Evolutionary conservation across 2,113 vertebrate species (phyloP), one percentile per base, ranked within the genome.

Genomic region (Corythoichthys intestinalis): DNA sequence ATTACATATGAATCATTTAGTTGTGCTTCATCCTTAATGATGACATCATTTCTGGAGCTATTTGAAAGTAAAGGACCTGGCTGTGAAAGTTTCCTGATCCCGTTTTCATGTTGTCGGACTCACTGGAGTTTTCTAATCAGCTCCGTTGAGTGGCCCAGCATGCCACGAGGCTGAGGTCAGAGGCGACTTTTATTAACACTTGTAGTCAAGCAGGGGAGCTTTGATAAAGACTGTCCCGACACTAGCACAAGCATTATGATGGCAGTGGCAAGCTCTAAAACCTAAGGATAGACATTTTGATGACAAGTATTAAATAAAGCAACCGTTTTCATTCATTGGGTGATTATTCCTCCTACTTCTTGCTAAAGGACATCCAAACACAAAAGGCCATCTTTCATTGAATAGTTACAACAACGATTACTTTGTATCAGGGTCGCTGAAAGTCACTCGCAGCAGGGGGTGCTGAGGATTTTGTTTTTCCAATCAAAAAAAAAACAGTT

Each of bases 141-240:
- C 20, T 46, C 71, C 68, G 66, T 68, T 84, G 76, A 87, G 76
- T 81, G 73, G 73, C 77, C 70, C 66, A 81, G 72, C 85, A 76
- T 90, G 79, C 84, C 78, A 72, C 34, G 35, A 50, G 67, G 65
- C 69, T 81, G 85, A 88, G 77, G 86, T 91, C 88, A 88, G 76
- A 70, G 47, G 47, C 80, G 37, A 77, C 77, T 71, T 84, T 84
- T 70, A 86, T 75, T 70, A 74, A 72, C 85, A 66, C 76, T 79
- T 80, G 47, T 68, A 73, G 66, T 77, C 77, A 71, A 80, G 78
- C 58, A 80, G 78, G 73, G 53, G 65, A 69, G 70, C 76, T 72
- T 68, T 82, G 80, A 86, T 85, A 84, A 85, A 69, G 69, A 70
- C 46, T 77, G 65, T 74, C 63, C 66, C 47, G 75, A 56, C 72